Base-by-base conservation (phyloP, 2,888 invertebrate genomes). In the Platycnemis pennipes region DNA sequence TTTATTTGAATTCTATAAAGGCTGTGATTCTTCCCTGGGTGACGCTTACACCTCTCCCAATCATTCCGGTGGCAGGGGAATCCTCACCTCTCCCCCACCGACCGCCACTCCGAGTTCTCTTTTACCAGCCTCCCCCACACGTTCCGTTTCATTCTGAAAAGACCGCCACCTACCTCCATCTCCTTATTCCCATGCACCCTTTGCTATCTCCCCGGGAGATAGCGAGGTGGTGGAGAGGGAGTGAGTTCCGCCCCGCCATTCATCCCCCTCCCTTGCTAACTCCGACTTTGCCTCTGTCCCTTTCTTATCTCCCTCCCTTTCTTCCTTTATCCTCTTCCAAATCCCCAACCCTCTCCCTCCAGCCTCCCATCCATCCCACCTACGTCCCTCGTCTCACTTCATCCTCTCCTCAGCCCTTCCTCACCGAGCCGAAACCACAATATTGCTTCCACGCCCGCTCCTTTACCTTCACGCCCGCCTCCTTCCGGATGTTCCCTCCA, bases 1-100 rank as follows among this genome's bases (percentile, higher is more conserved):
- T 89, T 63, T 87, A 87, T 91, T 69, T 63, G 91, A 69, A 63
- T 63, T 63, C 56, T 91, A 91, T 91, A 91, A 91, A 91, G 91
- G 89, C 56, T 56, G 53, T 56, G 89, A 89, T 89, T 56, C 56
- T 87, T 87, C 87, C 87, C 46, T 13, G 46, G 46, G 87, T n/a
- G 77, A 37, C 37, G 77, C 77, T 31, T 77, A 63, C 63, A 91
- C 91, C 91, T 91, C 63, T 91, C 45, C 91, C 91, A 63, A 91
- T 91, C 91, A 77, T 56, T 91, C 45, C 44, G n/a, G 87, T 26
- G 26, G 26, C 22, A 26, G n/a, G 22, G 45, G n/a, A 42, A 31
- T 91, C 91, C n/a, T 63, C 22, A 44, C 44, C 91, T 5, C 91
- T 44, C 3, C 46, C 37, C 53, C 89, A n/a, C 49, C 88, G 7